A percentile compares a stretch with the other conserved stretches of the same genome.
Evolutionary conservation across 2,797 vertebrate genomes (phyloP).

Genomic region (Limosa lapponica): DNA sequence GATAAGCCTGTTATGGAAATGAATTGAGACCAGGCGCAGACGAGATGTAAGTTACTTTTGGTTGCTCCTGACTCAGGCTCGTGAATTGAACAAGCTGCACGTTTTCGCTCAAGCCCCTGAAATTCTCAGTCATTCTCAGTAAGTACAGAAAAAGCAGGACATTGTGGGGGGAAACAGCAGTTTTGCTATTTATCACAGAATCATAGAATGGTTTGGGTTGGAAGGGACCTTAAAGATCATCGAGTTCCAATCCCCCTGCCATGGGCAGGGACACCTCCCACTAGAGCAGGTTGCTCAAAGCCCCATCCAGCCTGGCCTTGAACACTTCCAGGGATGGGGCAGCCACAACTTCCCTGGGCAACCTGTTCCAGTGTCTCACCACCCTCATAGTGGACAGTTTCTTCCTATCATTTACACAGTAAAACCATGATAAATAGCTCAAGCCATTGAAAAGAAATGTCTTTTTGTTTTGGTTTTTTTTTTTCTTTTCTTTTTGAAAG

Average conservation of each 20-base stretch:
- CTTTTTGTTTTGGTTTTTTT: neutral
- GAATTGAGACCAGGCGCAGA: neutral
- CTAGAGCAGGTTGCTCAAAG: neutral
- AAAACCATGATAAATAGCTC: neutral
- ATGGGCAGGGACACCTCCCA: neutral
- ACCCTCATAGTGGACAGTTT: neutral
- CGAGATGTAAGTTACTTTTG: neutral
- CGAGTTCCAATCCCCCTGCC: neutral
- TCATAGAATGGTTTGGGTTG: neutral
- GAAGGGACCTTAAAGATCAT: neutral
- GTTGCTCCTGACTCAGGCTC: neutral
- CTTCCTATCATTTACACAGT: neutral
- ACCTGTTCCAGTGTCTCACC: neutral
- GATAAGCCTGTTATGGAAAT: neutral
- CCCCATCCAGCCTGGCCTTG: neutral
- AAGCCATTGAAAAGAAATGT: neutral
- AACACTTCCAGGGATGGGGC: neutral
- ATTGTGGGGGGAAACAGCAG: rapidly evolving
- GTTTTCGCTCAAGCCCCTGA: neutral
- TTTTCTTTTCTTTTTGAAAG: neutral
- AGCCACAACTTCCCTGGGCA: neutral
- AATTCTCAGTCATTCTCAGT: neutral
- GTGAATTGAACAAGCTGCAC: neutral
- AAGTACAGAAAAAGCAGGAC: neutral
- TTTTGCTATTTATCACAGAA: neutral